Conservation (phyloP, 2,113 vertebrate species). For the Zapus hudsonius region DNA sequence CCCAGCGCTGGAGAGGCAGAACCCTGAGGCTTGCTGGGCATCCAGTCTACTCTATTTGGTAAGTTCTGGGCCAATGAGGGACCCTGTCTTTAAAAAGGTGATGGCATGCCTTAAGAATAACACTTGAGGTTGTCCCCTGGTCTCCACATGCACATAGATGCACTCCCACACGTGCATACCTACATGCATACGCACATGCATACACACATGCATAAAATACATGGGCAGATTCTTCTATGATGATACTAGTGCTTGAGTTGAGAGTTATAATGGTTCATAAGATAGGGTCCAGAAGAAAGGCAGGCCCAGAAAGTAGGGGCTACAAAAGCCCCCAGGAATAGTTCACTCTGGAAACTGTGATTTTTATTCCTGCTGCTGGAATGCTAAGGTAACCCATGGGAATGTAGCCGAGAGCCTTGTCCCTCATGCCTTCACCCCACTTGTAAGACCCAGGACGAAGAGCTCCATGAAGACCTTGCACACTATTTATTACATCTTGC, state of each 20-base stretch:
- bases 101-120: no score
- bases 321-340: neutral
- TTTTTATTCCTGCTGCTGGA: neutral
- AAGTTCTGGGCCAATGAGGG: no score
- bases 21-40: no score
- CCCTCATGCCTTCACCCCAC: neutral
- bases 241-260: neutral
- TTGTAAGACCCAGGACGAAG: neutral
- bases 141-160: no score
- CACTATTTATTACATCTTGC: neutral
- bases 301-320: conserved; percentile 5
- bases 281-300: neutral
- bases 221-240: neutral
- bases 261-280: neutral
- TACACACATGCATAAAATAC: neutral
- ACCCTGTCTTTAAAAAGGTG: no score
- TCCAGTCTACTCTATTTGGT: no score
- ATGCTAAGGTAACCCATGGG: neutral
- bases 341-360: neutral
- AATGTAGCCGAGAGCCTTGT: neutral
- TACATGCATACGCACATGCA: no score
- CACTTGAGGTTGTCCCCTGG: no score
- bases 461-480: neutral
- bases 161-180: no score
- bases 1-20: no score